Percentiles rank a stretch among this genome's conserved stretches.
phyloP scores from a whole-genome alignment of 1,140 invertebrate genomes.

The Papilio glaucus region DNA sequence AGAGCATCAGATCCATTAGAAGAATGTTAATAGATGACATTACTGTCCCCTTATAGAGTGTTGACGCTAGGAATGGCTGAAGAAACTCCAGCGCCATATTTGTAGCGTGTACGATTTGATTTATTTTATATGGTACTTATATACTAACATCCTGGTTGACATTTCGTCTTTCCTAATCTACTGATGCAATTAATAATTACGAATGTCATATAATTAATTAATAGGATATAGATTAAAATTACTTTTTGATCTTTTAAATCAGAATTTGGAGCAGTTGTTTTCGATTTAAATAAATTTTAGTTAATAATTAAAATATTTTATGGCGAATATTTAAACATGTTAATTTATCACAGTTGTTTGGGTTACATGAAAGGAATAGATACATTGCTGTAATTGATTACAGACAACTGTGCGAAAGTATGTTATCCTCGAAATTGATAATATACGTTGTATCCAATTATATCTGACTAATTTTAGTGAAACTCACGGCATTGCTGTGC shows the following conservation, averaged over 20 bases:
- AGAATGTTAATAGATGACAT: background rate
- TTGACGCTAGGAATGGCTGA: background rate
- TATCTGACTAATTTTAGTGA: background rate
- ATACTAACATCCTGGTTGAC: background rate
- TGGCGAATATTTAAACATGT: no score
- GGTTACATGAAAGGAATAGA: background rate
- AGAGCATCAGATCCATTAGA: background rate
- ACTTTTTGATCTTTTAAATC: no score
- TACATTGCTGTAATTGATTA: background rate
- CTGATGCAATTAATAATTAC: no score
- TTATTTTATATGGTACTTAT: background rate
- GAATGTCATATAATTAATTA: no score
- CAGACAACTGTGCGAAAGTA: background rate
- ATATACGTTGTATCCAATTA: no score
- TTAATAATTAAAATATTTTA: no score
- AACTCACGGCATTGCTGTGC: background rate
- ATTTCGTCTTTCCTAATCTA: no score
- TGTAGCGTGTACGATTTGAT: background rate
- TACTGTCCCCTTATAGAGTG: background rate
- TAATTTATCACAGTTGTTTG: background rate
- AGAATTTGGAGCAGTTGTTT: no score
- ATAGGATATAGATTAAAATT: no score
- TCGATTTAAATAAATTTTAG: no score
- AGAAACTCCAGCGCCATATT: background rate
- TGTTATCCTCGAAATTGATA: background rate